phyloP scores from a whole-genome alignment of 2,888 invertebrate genomes.

The Volucella zonaria region DNA sequence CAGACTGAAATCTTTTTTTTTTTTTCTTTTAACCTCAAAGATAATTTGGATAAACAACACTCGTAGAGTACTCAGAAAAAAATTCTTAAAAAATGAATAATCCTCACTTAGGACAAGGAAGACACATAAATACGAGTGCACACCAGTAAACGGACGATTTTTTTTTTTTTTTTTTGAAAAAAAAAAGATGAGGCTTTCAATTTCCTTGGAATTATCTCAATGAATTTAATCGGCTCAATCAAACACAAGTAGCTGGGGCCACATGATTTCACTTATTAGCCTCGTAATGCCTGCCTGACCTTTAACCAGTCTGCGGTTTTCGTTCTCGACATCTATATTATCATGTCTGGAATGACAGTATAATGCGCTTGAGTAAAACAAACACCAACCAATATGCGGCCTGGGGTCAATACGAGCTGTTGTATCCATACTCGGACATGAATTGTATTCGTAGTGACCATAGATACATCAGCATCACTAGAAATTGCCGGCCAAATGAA shows the following conservation, averaged over 20 bases:
- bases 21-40: too few relatives aligned
- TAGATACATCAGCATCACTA: slow-evolving; percentile 1
- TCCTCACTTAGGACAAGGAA: too few relatives aligned
- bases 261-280: slow-evolving; percentile 63
- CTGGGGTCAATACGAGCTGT: neutral
- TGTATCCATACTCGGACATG: slow-evolving; percentile 13
- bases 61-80: too few relatives aligned
- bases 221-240: slow-evolving; percentile 66
- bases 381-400: neutral
- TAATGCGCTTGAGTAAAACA: neutral
- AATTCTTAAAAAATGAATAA: too few relatives aligned
- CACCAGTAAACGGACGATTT: too few relatives aligned
- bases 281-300: slow-evolving; percentile 56
- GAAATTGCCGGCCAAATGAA: slow-evolving; percentile 14
- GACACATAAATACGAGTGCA: too few relatives aligned
- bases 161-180: too few relatives aligned
- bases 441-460: too few relatives aligned
- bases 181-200: slow-evolving; percentile 13
- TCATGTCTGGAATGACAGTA: slow-evolving; percentile 11
- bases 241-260: slow-evolving; percentile 54
- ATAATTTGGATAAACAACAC: too few relatives aligned
- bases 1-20: too few relatives aligned
- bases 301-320: slow-evolving; percentile 55
- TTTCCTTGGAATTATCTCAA: slow-evolving; percentile 66
- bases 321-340: neutral